Evolutionary conservation across 2,113 vertebrate species (phyloP).

Genomic region (Perca fluviatilis): DNA sequence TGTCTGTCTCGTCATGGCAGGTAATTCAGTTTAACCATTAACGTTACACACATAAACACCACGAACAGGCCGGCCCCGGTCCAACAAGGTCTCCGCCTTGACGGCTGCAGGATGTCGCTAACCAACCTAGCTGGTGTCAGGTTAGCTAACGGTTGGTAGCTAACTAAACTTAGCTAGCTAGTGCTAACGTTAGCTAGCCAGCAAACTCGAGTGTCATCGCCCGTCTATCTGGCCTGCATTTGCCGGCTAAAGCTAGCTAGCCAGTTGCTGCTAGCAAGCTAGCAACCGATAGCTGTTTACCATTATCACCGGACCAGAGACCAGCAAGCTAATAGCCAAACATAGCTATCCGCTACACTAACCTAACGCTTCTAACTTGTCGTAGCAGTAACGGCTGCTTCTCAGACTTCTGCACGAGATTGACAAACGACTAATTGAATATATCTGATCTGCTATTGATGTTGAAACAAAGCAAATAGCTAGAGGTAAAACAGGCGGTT

Average conservation of each 20-base stretch:
- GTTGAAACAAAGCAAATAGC: no score
- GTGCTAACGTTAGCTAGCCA: conserved; percentile 65
- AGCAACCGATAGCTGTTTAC: conserved; percentile 43
- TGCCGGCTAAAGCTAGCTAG: conserved; percentile 48
- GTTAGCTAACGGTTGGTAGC: conserved; percentile 40
- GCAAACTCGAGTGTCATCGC: conserved; percentile 59
- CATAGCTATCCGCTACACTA: conserved; percentile 3
- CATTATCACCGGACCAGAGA: conserved; percentile 31
- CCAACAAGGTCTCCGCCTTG: neutral
- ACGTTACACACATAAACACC: neutral
- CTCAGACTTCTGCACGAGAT: neutral
- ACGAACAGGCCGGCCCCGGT: neutral
- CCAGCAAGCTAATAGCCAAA: conserved; percentile 54
- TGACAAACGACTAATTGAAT: accelerated
- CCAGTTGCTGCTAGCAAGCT: conserved; percentile 39
- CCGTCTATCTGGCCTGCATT: conserved; percentile 50
- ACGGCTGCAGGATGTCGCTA: neutral
- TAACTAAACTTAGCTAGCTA: conserved; percentile 60
- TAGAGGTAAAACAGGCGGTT: neutral
- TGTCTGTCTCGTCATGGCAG: conserved; percentile 86
- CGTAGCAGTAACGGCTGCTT: neutral
- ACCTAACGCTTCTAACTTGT: conserved; percentile 10
- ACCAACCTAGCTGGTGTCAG: conserved; percentile 8
- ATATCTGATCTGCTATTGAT: neutral
- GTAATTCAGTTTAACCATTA: conserved; percentile 61